These are phyloP conservation scores for Excalfactoria chinensis DNA, from an alignment of 2,113 vertebrate species.

Conservation along the genomic window DNA sequence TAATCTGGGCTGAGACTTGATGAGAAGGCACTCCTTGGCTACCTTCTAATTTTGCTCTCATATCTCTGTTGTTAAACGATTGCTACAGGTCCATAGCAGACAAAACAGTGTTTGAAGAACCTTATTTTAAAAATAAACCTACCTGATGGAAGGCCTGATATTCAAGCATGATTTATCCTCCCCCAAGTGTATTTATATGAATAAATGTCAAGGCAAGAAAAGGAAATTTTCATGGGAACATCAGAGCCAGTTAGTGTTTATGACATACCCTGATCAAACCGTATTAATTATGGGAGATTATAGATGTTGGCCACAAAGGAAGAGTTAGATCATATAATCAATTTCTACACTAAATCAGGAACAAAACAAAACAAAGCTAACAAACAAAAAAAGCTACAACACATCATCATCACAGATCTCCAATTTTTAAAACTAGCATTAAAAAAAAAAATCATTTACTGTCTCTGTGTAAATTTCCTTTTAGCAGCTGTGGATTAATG, in stretches of 20 bases:
- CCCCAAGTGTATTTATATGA: background rate
- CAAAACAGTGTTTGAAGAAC: background rate
- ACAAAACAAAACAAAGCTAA: background rate
- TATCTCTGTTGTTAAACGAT: background rate
- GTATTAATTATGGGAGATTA: background rate
- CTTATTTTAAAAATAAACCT: background rate
- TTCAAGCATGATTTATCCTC: background rate
- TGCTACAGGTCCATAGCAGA: background rate
- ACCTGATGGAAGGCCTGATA: background rate
- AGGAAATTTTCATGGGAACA: background rate
- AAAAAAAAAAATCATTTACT: background rate
- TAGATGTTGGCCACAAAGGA: background rate
- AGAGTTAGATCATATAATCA: background rate
- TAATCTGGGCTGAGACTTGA: background rate
- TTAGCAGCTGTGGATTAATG: background rate
- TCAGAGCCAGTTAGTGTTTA: background rate
- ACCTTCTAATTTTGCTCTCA: background rate
- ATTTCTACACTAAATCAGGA: background rate
- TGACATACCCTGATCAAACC: background rate
- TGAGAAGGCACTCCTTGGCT: background rate
- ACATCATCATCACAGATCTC: background rate
- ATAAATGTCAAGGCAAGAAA: background rate
- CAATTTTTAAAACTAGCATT: background rate
- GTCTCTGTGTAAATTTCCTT: background rate
- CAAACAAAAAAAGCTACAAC: background rate